Evolutionary conservation across 2,113 vertebrate genomes (phyloP), one percentile per base, ranked within the genome.

Genomic region (Cyphomyrus plagiostoma): DNA sequence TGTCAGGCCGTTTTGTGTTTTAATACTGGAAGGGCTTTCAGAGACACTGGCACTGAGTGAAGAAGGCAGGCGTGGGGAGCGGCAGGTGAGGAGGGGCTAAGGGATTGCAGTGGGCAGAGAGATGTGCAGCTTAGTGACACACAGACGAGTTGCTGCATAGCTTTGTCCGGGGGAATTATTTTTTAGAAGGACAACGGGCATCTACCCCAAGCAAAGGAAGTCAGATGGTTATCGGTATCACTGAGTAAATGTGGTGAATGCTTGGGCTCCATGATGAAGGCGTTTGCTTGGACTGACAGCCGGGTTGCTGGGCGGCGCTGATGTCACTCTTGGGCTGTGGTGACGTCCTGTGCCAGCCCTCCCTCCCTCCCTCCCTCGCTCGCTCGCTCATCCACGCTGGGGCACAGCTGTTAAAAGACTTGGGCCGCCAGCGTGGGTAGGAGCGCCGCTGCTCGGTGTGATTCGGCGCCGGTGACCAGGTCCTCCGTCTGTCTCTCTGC

Each of bases 1-100:
- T 91, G 88, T 90, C 90, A 84, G n/a, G 5, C 89, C 19, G 62
- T 90, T 2, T 10, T 1, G 93, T 92, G 90, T 52, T 91, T 52
- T 90, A 42, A 84, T 86, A 82, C 89, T 70, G 89, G 89, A 91
- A 80, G 86, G 58, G 90, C 89, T 23, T 92, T 92, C 80, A 90
- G 83, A 30, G 89, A 52, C 70, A 23, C 90, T 91, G 90, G 91
- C 0, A 30, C 56, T 42, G 30, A 82, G 30, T 9, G 4, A 19
- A 13, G 49, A 10, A 74, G 30, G 48, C 74, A 86, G 42, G 10
- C 45, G 35, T 0, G 13, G 74, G 35, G 92, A 89, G 17, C 10
- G 13, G 53, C 17, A 23, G 39, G 26, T 52, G 86, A n/a, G 49
- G n/a, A 10, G 48, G 49, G 8, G 46, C 3, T 13, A n/a, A 10